phyloP scores from a whole-genome alignment of 2,113 vertebrate species.

The Ailuropoda melanoleuca region DNA sequence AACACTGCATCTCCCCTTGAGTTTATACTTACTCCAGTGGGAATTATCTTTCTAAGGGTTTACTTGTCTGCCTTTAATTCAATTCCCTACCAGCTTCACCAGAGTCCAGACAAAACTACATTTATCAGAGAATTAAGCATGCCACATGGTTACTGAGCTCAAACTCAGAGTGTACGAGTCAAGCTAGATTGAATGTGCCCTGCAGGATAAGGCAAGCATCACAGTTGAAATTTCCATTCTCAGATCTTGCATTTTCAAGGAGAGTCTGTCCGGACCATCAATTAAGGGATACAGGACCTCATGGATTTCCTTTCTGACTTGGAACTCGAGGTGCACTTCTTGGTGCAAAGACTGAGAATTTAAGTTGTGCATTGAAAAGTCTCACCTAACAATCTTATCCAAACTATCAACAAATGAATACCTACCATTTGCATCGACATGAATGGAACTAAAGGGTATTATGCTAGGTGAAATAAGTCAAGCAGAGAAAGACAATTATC shows the following conservation, averaged over 20 bases:
- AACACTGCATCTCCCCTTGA: neutral
- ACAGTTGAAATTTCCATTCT: constrained; percentile 32
- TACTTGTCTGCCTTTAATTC: constrained; percentile 75
- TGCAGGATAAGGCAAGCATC: constrained; percentile 53
- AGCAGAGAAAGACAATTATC: no score
- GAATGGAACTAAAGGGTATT: no score
- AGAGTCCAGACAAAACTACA: constrained; percentile 64
- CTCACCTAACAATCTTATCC: neutral
- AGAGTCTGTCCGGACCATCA: neutral
- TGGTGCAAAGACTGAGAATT: neutral
- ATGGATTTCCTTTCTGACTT: neutral
- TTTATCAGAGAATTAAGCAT: constrained; percentile 81
- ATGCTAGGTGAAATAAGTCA: no score
- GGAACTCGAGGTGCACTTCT: neutral
- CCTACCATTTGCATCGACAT: no score
- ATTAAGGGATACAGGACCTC: neutral
- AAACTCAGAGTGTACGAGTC: constrained; percentile 50
- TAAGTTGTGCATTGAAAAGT: neutral
- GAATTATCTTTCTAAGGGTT: neutral
- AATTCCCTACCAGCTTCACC: constrained; percentile 61
- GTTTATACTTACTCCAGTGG: neutral
- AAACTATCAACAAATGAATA: neutral
- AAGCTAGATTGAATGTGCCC: constrained; percentile 69
- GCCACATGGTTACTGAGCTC: constrained; percentile 77
- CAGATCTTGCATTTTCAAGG: neutral